phyloP scores from a whole-genome alignment of 1,140 invertebrate species.

The Hyles euphorbiae region DNA sequence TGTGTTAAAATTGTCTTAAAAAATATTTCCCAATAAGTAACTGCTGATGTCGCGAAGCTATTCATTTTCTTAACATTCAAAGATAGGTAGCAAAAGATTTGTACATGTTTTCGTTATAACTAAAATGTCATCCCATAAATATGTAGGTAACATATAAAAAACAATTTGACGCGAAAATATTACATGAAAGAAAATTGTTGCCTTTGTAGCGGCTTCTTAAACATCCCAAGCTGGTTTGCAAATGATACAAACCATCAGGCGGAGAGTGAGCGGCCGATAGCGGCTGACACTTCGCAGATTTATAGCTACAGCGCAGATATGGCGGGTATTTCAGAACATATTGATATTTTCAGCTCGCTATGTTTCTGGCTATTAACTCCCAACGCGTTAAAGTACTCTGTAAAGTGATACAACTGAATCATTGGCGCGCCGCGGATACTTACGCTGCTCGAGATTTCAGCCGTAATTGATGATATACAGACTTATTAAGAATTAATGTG shows the following conservation, averaged over 20 bases:
- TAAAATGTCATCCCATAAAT: too few relatives aligned
- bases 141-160: too few relatives aligned
- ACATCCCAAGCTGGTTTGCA: constrained; percentile 63
- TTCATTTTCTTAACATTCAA: too few relatives aligned
- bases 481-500: constrained; percentile 1
- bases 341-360: constrained; percentile 62
- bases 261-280: constrained; percentile 59
- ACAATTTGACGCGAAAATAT: too few relatives aligned
- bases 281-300: constrained; percentile 67
- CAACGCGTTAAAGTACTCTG: constrained; percentile 59
- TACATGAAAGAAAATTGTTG: too few relatives aligned
- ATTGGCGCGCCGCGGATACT: constrained; percentile 15
- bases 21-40: too few relatives aligned
- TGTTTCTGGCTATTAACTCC: constrained; percentile 54
- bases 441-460: not conserved
- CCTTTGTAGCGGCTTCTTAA: not conserved
- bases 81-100: too few relatives aligned
- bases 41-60: too few relatives aligned
- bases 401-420: constrained; percentile 48
- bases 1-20: too few relatives aligned
- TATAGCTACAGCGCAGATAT: constrained; percentile 52
- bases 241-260: constrained; percentile 70
- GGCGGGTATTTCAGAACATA: constrained; percentile 59
- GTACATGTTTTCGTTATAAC: too few relatives aligned
- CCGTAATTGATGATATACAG: not conserved